Conservation (phyloP, 2,888 invertebrate genomes). For the Melipona beecheii region DNA sequence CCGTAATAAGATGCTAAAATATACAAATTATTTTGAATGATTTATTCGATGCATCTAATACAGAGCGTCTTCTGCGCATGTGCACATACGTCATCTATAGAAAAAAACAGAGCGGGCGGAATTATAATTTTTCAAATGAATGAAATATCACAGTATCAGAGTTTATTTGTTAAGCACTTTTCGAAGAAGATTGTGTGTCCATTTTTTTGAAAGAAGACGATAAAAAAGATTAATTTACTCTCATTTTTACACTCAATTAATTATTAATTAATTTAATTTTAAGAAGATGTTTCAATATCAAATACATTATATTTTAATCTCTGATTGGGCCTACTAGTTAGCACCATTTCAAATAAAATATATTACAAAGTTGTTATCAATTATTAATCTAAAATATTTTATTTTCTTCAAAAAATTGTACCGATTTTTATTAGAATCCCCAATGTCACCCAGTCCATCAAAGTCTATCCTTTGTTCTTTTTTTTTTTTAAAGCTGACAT, state of each 20-base stretch:
- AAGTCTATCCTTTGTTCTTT: not conserved
- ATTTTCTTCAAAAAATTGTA: not conserved
- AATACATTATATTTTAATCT: no score
- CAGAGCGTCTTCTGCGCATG: not conserved
- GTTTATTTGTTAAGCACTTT: not conserved
- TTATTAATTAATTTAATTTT: no score
- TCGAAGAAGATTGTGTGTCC: no score
- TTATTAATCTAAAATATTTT: not conserved
- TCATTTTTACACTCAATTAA: no score
- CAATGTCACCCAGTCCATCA: no score
- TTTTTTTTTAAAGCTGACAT: slow-evolving; percentile 7
- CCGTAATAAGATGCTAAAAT: not conserved
- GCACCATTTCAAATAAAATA: no score
- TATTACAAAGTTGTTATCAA: no score
- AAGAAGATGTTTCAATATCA: no score
- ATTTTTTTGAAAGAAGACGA: not conserved
- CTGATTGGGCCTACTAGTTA: no score
- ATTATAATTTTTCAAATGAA: not conserved
- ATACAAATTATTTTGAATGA: not conserved
- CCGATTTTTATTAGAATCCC: not conserved
- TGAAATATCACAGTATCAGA: not conserved
- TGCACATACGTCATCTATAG: not conserved
- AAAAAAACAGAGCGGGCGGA: not conserved
- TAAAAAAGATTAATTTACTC: no score
- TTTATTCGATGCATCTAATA: not conserved